Base-by-base conservation (phyloP, 2,797 vertebrate genomes). In the Falco columbarius region DNA sequence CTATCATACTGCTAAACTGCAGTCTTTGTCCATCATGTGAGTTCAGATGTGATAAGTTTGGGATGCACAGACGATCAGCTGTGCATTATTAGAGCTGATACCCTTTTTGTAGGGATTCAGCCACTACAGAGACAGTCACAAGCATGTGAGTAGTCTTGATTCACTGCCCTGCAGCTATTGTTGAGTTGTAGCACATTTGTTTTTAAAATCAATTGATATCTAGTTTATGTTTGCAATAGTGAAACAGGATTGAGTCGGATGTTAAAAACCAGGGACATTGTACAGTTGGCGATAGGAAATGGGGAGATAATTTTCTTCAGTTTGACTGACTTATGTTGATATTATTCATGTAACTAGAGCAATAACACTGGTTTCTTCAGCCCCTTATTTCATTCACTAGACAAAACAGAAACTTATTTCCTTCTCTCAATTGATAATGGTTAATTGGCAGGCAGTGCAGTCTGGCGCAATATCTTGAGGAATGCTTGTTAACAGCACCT, bases 191-290 rank as follows among this genome's bases (percentile, higher is more conserved):
- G 59, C 40, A 74, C 67, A 71, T 82, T 73, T 14, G 54, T 85
- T 93, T 95, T 77, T 63, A 61, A 96, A 94, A 95, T 85, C 88
- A 87, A n/a, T 61, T 80, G 80, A 24, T 84, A 86, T 70, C 62
- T 84, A 73, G 59, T 65, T 89, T 75, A 71, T 81, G 77, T 92
- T 92, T 95, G 83, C 65, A 74, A 77, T 4, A 71, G 46, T 52
- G 54, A 90, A 93, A 95, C 44, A 81, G 24, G 67, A 95, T 61
- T 66, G 71, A 93, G 51, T 79, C 0, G 0, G 40, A 63, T 65
- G 70, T 89, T 81, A 89, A 90, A 86, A 95, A 34, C 7, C 54
- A 52, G 46, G 58, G 73, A 86, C 19, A 16, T 42, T 47, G 76
- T 75, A 79, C 22, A 40, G 62, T 26, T 32, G 51, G 16, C 84